Conservation (phyloP, 2,888 invertebrate species). For the Oscheius onirici region DNA sequence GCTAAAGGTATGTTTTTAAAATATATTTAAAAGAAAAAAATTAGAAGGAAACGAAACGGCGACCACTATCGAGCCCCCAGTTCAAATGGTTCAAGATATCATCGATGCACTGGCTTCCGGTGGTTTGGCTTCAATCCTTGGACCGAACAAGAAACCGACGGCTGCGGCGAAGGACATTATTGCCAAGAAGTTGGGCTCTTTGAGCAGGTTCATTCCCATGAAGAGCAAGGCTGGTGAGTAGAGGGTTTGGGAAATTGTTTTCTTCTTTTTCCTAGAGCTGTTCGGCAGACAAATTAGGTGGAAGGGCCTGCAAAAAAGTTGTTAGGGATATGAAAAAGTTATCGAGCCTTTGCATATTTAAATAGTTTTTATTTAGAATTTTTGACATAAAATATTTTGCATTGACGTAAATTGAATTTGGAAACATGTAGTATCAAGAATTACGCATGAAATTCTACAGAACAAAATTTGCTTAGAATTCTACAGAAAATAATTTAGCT, state of each 20-base stretch:
- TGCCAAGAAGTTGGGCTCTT: conserved; percentile 35
- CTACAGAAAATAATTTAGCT: no score
- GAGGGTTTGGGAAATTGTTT: background rate
- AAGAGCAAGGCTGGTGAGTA: conserved; percentile 9
- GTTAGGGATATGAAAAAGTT: no score
- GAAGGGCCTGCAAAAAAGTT: no score
- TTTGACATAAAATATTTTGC: no score
- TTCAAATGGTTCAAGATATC: conserved; percentile 61
- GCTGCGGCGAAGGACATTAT: conserved; percentile 48
- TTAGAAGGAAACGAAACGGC: background rate
- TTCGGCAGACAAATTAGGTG: no score
- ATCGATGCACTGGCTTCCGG: conserved; percentile 58
- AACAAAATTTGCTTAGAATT: no score
- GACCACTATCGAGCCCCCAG: conserved; percentile 64
- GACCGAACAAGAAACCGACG: conserved; percentile 42
- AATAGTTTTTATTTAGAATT: no score
- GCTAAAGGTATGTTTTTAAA: background rate
- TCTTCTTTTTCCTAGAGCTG: background rate
- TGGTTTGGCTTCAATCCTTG: conserved; percentile 53
- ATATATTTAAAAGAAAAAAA: background rate
- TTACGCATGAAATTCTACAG: no score
- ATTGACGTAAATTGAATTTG: no score
- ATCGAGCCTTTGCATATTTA: no score
- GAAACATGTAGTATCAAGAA: no score
- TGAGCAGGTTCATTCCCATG: conserved; percentile 16